A percentile compares a stretch with the other conserved stretches of the same genome.
Evolutionary conservation across 1,140 invertebrate species (phyloP).

Genomic region (Schlechtendalia chinensis): DNA sequence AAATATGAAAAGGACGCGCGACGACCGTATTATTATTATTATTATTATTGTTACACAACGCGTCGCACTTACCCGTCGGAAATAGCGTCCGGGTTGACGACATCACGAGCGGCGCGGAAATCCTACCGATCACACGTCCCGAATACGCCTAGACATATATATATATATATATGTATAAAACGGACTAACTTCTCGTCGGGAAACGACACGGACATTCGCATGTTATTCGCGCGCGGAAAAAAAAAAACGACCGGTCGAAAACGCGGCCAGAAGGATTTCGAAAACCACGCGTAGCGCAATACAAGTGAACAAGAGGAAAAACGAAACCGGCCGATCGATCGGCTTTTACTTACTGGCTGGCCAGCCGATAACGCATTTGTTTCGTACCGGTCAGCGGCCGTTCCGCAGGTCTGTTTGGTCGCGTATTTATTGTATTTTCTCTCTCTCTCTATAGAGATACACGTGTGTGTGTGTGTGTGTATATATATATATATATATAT

Average conservation of each 20-base stretch:
- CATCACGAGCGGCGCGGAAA: background rate
- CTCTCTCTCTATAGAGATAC: too few species aligned
- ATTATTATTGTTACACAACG: background rate
- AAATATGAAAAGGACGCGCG: too few species aligned
- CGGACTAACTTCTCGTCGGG: background rate
- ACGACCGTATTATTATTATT: background rate
- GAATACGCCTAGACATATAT: conserved; percentile 12
- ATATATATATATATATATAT: too few species aligned
- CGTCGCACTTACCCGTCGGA: background rate
- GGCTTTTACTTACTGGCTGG: background rate
- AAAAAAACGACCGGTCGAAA: background rate
- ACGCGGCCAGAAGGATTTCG: background rate
- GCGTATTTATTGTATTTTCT: background rate
- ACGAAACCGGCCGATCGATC: background rate
- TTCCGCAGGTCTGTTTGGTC: background rate
- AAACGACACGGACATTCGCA: background rate
- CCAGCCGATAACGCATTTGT: conserved; percentile 9
- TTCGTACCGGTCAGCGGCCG: conserved; percentile 10
- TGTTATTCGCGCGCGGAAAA: background rate
- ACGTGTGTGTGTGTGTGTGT: too few species aligned
- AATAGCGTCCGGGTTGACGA: conserved; percentile 14
- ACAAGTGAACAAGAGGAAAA: background rate
- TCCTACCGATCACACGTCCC: background rate
- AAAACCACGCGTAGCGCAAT: too few species aligned
- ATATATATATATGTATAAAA: too few species aligned